phyloP scores from a whole-genome alignment of 1,140 invertebrate genomes.

The Drosophila nannoptera region DNA sequence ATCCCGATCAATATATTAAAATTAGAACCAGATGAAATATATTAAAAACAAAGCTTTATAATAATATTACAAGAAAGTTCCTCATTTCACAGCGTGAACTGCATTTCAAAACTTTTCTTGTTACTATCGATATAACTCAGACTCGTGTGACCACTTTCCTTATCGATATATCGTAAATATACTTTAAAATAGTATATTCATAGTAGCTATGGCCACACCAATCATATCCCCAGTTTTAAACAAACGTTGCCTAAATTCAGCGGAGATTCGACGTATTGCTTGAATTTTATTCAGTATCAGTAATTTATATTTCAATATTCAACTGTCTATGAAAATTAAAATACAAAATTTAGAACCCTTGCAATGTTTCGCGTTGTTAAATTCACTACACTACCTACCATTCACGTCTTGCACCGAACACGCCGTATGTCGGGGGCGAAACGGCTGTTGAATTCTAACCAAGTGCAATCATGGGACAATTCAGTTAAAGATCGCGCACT shows the following conservation, averaged over 20 bases:
- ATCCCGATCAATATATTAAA: slow-evolving; percentile 28
- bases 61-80: too few relatives aligned
- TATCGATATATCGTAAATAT: slow-evolving; percentile 8
- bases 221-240: slow-evolving; percentile 20
- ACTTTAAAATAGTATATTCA: neutral
- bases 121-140: neutral
- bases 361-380: slow-evolving; percentile 56
- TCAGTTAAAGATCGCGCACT: neutral
- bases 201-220: slow-evolving; percentile 2
- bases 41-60: neutral
- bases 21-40: slow-evolving; percentile 33
- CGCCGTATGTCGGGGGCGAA: slow-evolving; percentile 24
- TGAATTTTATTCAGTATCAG: slow-evolving; percentile 7
- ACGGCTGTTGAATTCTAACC: neutral
- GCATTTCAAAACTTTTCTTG: too few relatives aligned
- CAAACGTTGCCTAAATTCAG: slow-evolving; percentile 22
- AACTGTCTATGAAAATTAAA: neutral
- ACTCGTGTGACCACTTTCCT: neutral
- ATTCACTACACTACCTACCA: neutral
- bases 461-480: neutral
- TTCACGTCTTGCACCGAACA: neutral
- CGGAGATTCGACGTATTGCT: slow-evolving; percentile 14
- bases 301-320: slow-evolving; percentile 6
- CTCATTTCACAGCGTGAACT: too few relatives aligned
- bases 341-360: slow-evolving; percentile 45